Conservation (phyloP, 2,113 vertebrate species). For the Larimichthys crocea region DNA sequence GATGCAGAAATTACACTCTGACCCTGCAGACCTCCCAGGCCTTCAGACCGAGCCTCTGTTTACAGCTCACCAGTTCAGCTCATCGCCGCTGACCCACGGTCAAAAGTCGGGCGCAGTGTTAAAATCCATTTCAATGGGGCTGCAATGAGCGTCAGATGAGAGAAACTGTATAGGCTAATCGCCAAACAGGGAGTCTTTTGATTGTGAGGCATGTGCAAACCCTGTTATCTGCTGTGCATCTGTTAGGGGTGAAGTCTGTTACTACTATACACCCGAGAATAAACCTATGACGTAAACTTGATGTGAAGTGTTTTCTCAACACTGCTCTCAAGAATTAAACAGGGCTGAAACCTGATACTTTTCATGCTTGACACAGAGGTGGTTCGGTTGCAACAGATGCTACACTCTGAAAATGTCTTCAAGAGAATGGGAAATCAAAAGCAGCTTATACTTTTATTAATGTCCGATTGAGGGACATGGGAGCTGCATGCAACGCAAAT, state of each 20-base stretch:
- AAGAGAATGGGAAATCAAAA: slow-evolving; percentile 46
- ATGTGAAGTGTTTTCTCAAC: slow-evolving; percentile 45
- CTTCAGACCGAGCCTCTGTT: slow-evolving; percentile 56
- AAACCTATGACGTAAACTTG: slow-evolving; percentile 49
- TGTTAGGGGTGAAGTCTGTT: slow-evolving; percentile 49
- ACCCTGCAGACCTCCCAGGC: slow-evolving; percentile 61
- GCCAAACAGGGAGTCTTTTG: slow-evolving; percentile 36
- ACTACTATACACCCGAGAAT: slow-evolving; percentile 52
- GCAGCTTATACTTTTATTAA: slow-evolving; percentile 37
- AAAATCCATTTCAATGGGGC: slow-evolving; percentile 32
- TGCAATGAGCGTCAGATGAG: slow-evolving; percentile 32
- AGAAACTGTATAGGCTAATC: slow-evolving; percentile 32
- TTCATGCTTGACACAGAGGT: slow-evolving; percentile 6
- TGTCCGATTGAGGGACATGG: slow-evolving; percentile 31
- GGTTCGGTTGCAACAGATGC: slow-evolving; percentile 33
- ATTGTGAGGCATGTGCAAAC: slow-evolving; percentile 45
- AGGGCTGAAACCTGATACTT: slow-evolving; percentile 29
- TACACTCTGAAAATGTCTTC: slow-evolving; percentile 36
- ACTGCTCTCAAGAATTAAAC: slow-evolving; percentile 51
- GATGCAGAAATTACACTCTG: slow-evolving; percentile 61
- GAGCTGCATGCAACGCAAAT: slow-evolving; percentile 26
- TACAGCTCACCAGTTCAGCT: slow-evolving; percentile 55
- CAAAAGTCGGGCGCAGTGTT: slow-evolving; percentile 42
- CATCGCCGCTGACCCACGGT: slow-evolving; percentile 62
- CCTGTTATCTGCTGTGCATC: slow-evolving; percentile 56